phyloP scores from a whole-genome alignment of 2,113 vertebrate species.

The Bufo bufo region DNA sequence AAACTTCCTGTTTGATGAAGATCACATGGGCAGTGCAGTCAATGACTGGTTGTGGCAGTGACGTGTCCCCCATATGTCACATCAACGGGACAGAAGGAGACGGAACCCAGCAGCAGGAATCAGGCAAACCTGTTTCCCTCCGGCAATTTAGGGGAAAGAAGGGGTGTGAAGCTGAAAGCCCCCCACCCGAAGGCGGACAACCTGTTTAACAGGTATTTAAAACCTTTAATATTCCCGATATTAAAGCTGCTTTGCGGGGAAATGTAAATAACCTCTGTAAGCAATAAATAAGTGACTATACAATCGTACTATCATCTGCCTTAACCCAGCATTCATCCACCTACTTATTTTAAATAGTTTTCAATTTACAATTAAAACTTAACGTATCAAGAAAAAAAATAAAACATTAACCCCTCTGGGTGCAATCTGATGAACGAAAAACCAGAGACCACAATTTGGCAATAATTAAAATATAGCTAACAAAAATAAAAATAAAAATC shows the following conservation, averaged over 20 bases:
- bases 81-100: too few relatives aligned
- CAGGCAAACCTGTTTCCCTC: too few relatives aligned
- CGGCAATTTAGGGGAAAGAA: too few relatives aligned
- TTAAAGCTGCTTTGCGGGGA: background rate
- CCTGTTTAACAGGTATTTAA: too few relatives aligned
- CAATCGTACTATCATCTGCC: background rate
- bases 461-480: background rate
- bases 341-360: slow-evolving; percentile 14
- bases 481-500: background rate
- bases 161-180: too few relatives aligned
- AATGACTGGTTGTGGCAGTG: too few relatives aligned
- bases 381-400: background rate
- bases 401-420: background rate
- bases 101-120: too few relatives aligned
- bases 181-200: too few relatives aligned
- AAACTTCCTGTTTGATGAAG: too few relatives aligned
- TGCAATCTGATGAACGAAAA: background rate
- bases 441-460: background rate
- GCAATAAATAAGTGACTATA: slow-evolving; percentile 11
- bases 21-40: too few relatives aligned
- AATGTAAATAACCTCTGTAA: background rate
- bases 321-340: background rate
- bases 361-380: slow-evolving; percentile 16
- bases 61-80: too few relatives aligned
- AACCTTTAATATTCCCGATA: too few relatives aligned